These are phyloP conservation scores for Drosophila sturtevanti DNA, from an alignment of 1,140 invertebrate species.

Conservation along the genomic window DNA sequence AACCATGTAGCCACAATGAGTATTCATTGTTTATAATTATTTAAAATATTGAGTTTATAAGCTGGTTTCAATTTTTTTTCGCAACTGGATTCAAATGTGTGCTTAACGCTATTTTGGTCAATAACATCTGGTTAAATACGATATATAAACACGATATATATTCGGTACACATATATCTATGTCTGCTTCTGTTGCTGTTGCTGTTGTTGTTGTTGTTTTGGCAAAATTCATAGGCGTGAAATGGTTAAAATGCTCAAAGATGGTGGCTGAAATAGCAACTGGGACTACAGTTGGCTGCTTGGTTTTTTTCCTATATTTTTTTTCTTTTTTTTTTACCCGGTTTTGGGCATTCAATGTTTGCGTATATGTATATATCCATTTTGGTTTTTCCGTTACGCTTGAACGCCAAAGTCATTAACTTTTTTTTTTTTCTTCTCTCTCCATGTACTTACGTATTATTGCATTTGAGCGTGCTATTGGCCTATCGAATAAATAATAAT, in stretches of 20 bases:
- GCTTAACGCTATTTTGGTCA: slow-evolving; percentile 72
- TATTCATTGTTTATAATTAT: slow-evolving; percentile 1
- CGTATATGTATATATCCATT: slow-evolving; percentile 21
- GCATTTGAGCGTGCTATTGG: slow-evolving; percentile 26
- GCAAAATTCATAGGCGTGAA: slow-evolving; percentile 45
- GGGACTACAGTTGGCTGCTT: slow-evolving; percentile 17
- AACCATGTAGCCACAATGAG: not conserved
- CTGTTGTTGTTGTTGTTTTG: slow-evolving; percentile 21
- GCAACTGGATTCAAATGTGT: slow-evolving; percentile 64
- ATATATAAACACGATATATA: slow-evolving; percentile 3
- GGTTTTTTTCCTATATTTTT: slow-evolving; percentile 12
- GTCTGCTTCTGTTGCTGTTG: too few relatives aligned
- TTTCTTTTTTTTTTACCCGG: slow-evolving; percentile 11
- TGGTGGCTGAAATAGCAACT: not conserved
- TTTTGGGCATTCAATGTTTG: slow-evolving; percentile 32
- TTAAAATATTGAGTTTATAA: not conserved
- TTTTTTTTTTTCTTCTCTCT: slow-evolving; percentile 14
- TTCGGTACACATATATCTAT: not conserved
- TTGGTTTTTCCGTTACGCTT: slow-evolving; percentile 33
- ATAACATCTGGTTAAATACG: slow-evolving; percentile 23
- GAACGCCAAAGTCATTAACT: slow-evolving; percentile 46
- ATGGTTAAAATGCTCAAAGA: slow-evolving; percentile 30
- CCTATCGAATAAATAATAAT: slow-evolving; percentile 8
- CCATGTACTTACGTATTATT: slow-evolving; percentile 18
- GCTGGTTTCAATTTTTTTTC: not conserved